Conservation (phyloP, 30 jellyfish, hydroid and myxozoan species). For the Mastigias papua region DNA sequence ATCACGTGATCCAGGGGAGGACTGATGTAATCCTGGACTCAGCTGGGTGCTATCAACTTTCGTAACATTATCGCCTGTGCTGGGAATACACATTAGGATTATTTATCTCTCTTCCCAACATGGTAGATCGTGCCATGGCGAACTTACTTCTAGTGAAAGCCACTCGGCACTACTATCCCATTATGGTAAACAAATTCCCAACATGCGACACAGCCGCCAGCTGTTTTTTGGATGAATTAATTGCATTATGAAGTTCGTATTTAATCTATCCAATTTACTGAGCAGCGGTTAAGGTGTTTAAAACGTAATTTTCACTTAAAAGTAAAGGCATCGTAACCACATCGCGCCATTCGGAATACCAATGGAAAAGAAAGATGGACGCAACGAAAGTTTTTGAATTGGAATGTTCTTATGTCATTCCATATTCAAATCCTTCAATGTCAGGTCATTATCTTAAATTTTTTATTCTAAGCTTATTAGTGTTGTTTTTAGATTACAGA, state of each 20-base stretch:
- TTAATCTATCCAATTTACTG: neutral
- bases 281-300: neutral
- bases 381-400: neutral
- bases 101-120: no score
- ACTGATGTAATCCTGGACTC: no score
- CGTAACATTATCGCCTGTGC: no score
- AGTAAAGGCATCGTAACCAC: neutral
- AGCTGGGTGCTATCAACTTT: no score
- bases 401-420: neutral
- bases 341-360: neutral
- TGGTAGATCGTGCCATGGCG: no score
- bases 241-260: neutral
- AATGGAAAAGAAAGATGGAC: neutral
- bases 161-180: no score
- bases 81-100: no score
- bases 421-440: neutral
- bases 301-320: neutral
- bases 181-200: neutral
- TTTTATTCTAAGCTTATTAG: neutral
- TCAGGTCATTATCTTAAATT: neutral
- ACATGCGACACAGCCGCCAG: neutral
- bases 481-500: slow-evolving; percentile 1
- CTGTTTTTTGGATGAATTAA: neutral
- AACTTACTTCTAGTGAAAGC: no score
- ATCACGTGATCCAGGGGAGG: no score